Base-by-base conservation (phyloP, 1,140 invertebrate genomes). In the Tribolium castaneum region DNA sequence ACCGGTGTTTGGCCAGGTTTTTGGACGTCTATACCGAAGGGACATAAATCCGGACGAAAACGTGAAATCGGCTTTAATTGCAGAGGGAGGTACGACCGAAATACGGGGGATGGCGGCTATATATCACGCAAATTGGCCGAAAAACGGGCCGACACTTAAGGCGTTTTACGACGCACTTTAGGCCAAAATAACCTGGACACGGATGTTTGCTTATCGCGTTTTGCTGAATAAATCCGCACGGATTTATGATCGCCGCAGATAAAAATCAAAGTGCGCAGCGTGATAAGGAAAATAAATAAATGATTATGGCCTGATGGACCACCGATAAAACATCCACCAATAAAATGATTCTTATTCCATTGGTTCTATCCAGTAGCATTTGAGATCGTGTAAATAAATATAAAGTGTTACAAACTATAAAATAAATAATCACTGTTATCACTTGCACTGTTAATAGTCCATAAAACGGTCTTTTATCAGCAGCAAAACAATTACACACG, bases 241-340 rank as follows among this genome's bases (percentile, higher is more conserved):
- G 56, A 62, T 62, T 62, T 62, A 62, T 19, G 52, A 16, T 16
- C 12, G 16, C 52, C 52, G n/a, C 7, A 16, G 52, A 56, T 56
- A 56, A 56, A 16, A 56, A 56, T 56, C 12, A 16, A 9, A 16
- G n/a, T 16, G 6, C 25, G 25, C 25, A 30, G 25, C 3, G 5
- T 30, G 25, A 30, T 30, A 30, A 30, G 25, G 3, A 30, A 30
- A 30, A 30, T 30, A 30, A 30, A 30, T 30, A 30, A 30, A 30
- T 3, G 6, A 30, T 5, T 30, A 30, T 5, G 6, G 5, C 25
- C 25, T 6, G 25, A 30, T 30, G 25, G 25, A 4, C 25, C n/a
- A n/a, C n/a, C n/a, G n/a, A n/a, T n/a, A n/a, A n/a, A n/a, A n/a
- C n/a, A n/a, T n/a, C n/a, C n/a, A n/a, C n/a, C n/a, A n/a, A n/a